These are phyloP conservation scores for Sander vitreus DNA, from an alignment of 2,113 vertebrate species.

Conservation along the genomic window DNA sequence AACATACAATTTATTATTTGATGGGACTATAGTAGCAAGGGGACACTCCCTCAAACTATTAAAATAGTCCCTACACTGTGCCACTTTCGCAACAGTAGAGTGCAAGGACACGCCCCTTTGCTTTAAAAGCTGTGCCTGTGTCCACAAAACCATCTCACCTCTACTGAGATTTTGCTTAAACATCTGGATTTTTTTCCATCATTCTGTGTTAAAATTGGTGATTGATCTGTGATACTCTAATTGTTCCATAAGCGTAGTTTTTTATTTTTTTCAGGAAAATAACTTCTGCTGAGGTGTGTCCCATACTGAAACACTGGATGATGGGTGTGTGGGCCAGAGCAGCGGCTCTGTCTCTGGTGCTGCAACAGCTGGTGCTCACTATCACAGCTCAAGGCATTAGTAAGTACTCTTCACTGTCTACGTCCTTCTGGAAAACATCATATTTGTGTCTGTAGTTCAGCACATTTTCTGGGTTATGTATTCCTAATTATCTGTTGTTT, in stretches of 20 bases:
- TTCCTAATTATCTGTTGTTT: conserved; percentile 17
- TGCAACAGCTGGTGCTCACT: conserved; percentile 82
- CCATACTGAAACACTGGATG: conserved; percentile 62
- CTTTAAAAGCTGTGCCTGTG: conserved; percentile 74
- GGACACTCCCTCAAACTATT: conserved; percentile 58
- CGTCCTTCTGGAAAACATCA: conserved; percentile 17
- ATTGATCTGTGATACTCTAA: conserved; percentile 9
- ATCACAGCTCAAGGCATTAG: conserved; percentile 86
- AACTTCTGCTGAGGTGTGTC: conserved; percentile 29
- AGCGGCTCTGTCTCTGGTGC: conserved; percentile 82
- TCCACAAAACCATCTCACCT: conserved; percentile 67
- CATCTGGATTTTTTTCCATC: conserved; percentile 48
- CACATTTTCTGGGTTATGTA: neutral
- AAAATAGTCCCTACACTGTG: conserved; percentile 28
- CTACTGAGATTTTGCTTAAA: conserved; percentile 55
- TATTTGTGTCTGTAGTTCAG: conserved; percentile 3
- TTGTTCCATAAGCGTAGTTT: conserved; percentile 3
- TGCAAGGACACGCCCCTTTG: conserved; percentile 70
- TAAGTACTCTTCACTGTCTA: conserved; percentile 78
- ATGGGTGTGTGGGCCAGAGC: conserved; percentile 72
- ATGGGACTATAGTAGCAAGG: conserved; percentile 8
- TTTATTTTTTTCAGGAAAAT: conserved; percentile 6
- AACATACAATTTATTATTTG: neutral
- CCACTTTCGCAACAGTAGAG: conserved; percentile 50
- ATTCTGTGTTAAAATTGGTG: neutral